A percentile compares a stretch with the other conserved stretches of the same genome.
These are phyloP conservation scores for Planococcus citri DNA, from an alignment of 1,140 invertebrate species.

Conservation along the genomic window DNA sequence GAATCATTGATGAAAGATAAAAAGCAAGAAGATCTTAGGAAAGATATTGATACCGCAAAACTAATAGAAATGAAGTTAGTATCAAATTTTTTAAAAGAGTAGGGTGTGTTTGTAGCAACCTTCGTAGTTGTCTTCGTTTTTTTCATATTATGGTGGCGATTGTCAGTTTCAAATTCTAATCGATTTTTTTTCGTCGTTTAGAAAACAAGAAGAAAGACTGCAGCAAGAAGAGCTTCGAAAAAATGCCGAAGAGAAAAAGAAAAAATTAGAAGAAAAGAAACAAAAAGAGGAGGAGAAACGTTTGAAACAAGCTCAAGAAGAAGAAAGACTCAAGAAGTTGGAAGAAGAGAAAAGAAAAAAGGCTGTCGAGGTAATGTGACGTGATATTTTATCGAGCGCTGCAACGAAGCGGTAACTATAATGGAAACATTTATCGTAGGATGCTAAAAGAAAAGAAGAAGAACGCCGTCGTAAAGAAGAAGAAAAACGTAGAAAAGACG, in stretches of 20 bases:
- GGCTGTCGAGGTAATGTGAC: slow-evolving; percentile 21
- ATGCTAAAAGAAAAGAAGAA: slow-evolving; percentile 27
- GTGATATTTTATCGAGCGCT: too few species aligned
- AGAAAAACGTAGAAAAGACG: slow-evolving; percentile 28
- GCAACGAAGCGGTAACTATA: not conserved
- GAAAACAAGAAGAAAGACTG: slow-evolving; percentile 13
- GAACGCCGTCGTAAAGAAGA: slow-evolving; percentile 29
- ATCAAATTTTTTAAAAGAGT: too few species aligned
- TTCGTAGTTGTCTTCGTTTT: too few species aligned
- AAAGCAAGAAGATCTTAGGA: slow-evolving; percentile 35
- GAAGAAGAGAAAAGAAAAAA: slow-evolving; percentile 40
- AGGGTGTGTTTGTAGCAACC: too few species aligned
- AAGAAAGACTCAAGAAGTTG: slow-evolving; percentile 37
- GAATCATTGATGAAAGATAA: slow-evolving; percentile 35
- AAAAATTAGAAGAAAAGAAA: slow-evolving; percentile 29
- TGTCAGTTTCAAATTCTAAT: too few species aligned
- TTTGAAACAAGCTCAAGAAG: slow-evolving; percentile 29
- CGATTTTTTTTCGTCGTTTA: not conserved
- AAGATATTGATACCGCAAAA: slow-evolving; percentile 28
- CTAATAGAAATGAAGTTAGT: not conserved
- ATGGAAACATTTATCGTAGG: not conserved
- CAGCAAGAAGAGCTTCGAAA: slow-evolving; percentile 31
- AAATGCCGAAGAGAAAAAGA: slow-evolving; percentile 35
- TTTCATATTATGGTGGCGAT: too few species aligned
- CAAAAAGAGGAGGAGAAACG: slow-evolving; percentile 22